phyloP scores from a whole-genome alignment of 2,113 vertebrate species.

The Bos indicus region DNA sequence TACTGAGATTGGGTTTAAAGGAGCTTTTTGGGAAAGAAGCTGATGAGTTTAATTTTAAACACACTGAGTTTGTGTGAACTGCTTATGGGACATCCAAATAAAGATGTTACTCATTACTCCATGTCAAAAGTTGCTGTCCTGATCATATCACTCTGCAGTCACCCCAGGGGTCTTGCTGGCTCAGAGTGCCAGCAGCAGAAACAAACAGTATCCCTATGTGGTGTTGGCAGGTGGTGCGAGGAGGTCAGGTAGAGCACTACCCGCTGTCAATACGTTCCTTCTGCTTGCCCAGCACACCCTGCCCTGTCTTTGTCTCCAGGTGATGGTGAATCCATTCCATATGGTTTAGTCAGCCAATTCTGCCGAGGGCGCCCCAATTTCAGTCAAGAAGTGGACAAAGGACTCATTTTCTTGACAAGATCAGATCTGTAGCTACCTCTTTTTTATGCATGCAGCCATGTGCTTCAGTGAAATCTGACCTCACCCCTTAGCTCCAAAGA shows the following conservation, averaged over 20 bases:
- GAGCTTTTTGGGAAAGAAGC: background rate
- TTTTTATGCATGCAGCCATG: background rate
- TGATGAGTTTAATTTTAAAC: conserved; percentile 26
- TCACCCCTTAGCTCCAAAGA: background rate
- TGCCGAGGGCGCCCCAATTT: background rate
- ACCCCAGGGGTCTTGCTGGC: background rate
- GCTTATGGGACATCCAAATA: background rate
- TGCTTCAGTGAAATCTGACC: background rate
- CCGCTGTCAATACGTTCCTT: background rate
- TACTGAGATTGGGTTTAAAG: background rate
- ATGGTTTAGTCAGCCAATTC: background rate
- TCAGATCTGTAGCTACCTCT: background rate
- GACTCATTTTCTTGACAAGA: background rate
- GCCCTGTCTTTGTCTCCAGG: background rate
- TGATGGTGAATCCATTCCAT: background rate
- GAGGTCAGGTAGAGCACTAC: background rate
- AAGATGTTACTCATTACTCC: background rate
- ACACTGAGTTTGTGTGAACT: background rate
- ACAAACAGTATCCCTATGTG: background rate
- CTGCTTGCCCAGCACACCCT: background rate
- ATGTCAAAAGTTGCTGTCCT: background rate
- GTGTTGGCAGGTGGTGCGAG: background rate
- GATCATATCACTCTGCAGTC: background rate
- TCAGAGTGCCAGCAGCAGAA: background rate
- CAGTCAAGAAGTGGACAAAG: background rate